Percentiles rank a stretch among this genome's conserved stretches.
These are phyloP conservation scores for Numenius arquata DNA, from an alignment of 2,113 vertebrate genomes.

Conservation along the genomic window DNA sequence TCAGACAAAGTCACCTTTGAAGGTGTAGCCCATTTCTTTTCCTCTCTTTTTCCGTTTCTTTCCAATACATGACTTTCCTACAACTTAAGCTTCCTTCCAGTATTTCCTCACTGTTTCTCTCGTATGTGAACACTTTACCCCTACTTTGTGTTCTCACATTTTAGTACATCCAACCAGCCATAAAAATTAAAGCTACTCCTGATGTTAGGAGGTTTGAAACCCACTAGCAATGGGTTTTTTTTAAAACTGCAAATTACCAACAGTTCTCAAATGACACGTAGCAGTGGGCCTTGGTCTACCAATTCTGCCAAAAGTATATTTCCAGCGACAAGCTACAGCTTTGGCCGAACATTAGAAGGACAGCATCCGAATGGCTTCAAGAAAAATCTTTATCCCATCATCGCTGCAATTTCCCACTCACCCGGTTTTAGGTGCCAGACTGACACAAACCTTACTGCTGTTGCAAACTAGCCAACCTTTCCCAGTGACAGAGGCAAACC, in stretches of 20 bases:
- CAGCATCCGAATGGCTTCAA: not conserved
- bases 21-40: not conserved
- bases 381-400: not conserved
- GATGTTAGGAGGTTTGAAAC: not conserved
- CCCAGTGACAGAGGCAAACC: not conserved
- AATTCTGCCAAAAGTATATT: not conserved
- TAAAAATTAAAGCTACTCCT: not conserved
- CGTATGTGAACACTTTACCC: not conserved
- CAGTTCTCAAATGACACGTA: not conserved
- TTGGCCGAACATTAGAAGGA: not conserved
- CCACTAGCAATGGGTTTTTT: fast-evolving
- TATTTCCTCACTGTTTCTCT: not conserved
- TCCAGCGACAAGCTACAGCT: not conserved
- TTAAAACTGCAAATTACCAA: not conserved
- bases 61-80: fast-evolving
- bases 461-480: not conserved
- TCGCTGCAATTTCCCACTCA: not conserved
- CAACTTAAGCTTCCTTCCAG: not conserved
- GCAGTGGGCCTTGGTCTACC: not conserved
- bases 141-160: not conserved
- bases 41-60: not conserved
- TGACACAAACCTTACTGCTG: not conserved
- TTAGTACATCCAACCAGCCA: not conserved
- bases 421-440: not conserved
- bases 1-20: not conserved